Evolutionary conservation across 2,888 invertebrate species (phyloP).

Genomic region (Hyposoter dolosus): DNA sequence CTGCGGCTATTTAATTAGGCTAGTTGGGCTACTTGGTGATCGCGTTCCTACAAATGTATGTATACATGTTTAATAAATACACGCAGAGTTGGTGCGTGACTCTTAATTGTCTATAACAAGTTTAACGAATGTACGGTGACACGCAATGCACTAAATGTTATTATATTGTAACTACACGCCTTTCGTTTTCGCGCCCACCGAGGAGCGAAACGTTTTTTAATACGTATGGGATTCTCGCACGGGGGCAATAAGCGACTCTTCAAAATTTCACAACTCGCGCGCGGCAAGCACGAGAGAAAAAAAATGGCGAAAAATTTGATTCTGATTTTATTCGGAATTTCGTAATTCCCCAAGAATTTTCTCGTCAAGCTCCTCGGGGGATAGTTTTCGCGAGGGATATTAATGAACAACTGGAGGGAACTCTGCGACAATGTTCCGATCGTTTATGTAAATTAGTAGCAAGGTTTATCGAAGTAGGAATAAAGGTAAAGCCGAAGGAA

Average conservation of each 20-base stretch:
- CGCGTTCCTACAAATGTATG: not conserved
- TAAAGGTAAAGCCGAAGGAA: not conserved
- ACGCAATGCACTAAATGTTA: constrained; percentile 51
- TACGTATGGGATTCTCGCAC: not conserved
- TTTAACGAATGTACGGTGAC: constrained; percentile 48
- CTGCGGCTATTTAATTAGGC: constrained; percentile 52
- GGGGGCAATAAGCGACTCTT: not conserved
- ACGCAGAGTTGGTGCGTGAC: constrained; percentile 42
- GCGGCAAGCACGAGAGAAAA: not conserved
- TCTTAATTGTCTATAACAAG: constrained; percentile 55
- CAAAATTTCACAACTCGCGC: not conserved
- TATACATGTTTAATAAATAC: constrained; percentile 10
- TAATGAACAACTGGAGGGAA: not conserved
- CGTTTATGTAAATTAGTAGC: not conserved
- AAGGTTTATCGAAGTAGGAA: not conserved
- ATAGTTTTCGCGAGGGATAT: not conserved
- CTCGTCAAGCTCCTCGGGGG: not conserved
- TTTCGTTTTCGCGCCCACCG: constrained; percentile 1
- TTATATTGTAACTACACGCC: not conserved
- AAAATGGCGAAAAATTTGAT: not conserved
- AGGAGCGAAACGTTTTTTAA: not conserved
- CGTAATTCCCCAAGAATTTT: no score
- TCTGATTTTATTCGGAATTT: no score
- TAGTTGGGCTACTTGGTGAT: constrained; percentile 41
- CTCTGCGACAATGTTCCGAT: not conserved